Conservation (phyloP, 2,888 invertebrate species). For the Microdon myrmicae region DNA sequence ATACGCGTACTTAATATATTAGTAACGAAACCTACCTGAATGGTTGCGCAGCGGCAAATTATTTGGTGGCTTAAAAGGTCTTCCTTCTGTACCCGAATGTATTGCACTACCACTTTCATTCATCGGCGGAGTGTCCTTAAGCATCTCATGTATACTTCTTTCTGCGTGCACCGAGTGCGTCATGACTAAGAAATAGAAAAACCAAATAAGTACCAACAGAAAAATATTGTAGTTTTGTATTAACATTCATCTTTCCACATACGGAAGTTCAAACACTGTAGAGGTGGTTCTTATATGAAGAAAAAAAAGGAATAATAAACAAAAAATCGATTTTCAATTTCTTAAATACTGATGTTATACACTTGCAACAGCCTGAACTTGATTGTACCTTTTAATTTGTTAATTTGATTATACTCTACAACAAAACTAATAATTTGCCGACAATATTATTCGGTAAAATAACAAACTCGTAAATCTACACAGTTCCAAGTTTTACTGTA, state of each 20-base stretch:
- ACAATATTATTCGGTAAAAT: conserved; percentile 34
- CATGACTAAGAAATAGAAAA: conserved; percentile 53
- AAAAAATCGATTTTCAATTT: conserved; percentile 47
- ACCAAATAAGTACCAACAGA: conserved; percentile 21
- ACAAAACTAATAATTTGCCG: conserved; percentile 14
- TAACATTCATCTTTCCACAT: too few species aligned
- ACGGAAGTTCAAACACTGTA: too few species aligned
- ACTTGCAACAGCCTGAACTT: neutral
- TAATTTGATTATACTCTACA: conserved; percentile 12
- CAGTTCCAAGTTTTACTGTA: conserved; percentile 34
- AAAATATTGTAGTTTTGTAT: neutral
- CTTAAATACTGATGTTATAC: neutral
- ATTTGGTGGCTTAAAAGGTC: conserved; percentile 72
- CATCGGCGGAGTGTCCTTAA: conserved; percentile 83
- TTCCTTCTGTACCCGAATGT: conserved; percentile 78
- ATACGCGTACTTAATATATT: neutral
- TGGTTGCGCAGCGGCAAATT: conserved; percentile 79
- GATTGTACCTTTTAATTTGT: conserved; percentile 25
- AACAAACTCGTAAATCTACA: conserved; percentile 22
- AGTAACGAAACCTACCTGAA: conserved; percentile 68
- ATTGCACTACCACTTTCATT: conserved; percentile 80
- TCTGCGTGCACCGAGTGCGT: conserved; percentile 60
- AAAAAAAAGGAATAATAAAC: too few species aligned
- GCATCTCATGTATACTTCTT: conserved; percentile 81
- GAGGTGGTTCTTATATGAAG: too few species aligned